Base-by-base conservation (phyloP, 2,113 vertebrate species). In the Blennius ocellaris region DNA sequence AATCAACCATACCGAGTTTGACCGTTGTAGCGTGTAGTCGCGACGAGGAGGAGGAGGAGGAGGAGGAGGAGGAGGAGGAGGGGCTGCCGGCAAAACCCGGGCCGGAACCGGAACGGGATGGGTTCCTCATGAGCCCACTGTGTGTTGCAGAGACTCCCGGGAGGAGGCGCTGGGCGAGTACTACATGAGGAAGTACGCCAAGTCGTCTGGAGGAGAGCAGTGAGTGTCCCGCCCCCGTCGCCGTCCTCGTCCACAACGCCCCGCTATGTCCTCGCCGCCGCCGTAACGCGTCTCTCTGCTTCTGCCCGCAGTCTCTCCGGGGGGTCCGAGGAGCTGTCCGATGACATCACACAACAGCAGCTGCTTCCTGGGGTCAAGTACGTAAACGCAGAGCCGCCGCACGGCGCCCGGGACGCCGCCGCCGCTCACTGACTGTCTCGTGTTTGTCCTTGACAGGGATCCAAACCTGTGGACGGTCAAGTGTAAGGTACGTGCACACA, bases 391-490 rank as follows among this genome's bases (percentile, higher is more conserved):
- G 3, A 0, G 47, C 59, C 6, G 43, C 80, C 77, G 80, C 61
- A 82, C 70, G 47, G 21, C 70, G 38, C 39, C 6, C 12, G 5
- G 44, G 21, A 30, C 2, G 21, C 21, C 21, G 21, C 4, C 21
- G 4, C 21, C 44, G 16, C 0, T 17, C 0, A 5, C 17, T 10
- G 1, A 2, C 0, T 7, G 21, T 11, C 12, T 47, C 5, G 11
- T 47, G 11, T 11, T 37, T 89, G 49, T 84, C 6, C 11, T 79
- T 12, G 8, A n/a, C 73, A 98, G 97, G 84, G 97, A 98, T 73
- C 97, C 97, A 62, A 98, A 98, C 30, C 93, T 98, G 61, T 98
- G 97, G 97, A 98, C 97, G 0, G 97, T 97, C 70, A 98, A 98
- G 68, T 98, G 97, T 76, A 97, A 97, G 95, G 97, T 11, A 12